A percentile compares a stretch with the other conserved stretches of the same genome.
phyloP scores from a whole-genome alignment of 2,113 vertebrate species.

The Leiothrix lutea region DNA sequence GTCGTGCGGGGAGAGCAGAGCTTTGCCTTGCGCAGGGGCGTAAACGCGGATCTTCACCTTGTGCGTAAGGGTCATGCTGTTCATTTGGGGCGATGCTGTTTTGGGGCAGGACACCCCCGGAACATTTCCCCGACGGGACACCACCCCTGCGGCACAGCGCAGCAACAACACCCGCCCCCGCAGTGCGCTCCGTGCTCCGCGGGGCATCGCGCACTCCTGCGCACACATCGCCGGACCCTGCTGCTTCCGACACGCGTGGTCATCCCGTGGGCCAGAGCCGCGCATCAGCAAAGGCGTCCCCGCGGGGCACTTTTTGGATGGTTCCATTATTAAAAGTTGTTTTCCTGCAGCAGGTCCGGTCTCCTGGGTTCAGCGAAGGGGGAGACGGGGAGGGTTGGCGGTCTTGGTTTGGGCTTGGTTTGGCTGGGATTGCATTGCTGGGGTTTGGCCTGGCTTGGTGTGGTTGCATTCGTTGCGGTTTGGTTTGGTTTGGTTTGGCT shows the following conservation, averaged over 20 bases:
- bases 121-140: not conserved
- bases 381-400: not conserved
- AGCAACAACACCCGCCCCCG: rapidly evolving
- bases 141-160: not conserved
- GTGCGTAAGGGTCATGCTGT: not conserved
- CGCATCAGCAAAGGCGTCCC: not conserved
- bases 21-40: not conserved
- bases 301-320: not conserved
- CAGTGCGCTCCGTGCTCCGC: not conserved
- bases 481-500: not conserved
- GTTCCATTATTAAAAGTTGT: not conserved
- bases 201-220: not conserved
- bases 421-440: not conserved
- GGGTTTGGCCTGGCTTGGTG: not conserved
- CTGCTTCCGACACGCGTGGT: not conserved
- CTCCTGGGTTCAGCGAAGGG: not conserved
- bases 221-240: not conserved
- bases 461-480: not conserved
- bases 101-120: not conserved
- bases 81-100: not conserved
- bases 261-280: not conserved
- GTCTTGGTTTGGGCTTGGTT: not conserved
- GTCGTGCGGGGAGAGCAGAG: not conserved
- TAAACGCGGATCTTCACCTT: not conserved
- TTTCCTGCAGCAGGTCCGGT: not conserved